Percentiles rank a stretch among this genome's conserved stretches.
These are phyloP conservation scores for Sphenopsis melanotis DNA, from an alignment of 2,797 vertebrate genomes.

Conservation along the genomic window DNA sequence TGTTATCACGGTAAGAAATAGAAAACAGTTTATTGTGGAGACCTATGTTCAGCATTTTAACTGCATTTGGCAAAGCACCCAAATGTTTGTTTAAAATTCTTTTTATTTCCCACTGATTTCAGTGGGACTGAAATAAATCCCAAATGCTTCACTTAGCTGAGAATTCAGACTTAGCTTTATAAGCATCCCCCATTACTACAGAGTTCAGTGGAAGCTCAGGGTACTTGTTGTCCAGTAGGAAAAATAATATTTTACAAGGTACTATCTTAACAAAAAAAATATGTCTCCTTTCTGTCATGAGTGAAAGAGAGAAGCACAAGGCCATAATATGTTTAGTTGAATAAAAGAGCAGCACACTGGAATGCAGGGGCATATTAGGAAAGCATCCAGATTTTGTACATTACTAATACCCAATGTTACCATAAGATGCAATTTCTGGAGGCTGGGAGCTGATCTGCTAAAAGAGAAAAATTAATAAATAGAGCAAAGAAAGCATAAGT, in stretches of 20 bases:
- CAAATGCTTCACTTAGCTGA: background rate
- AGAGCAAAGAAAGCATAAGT: background rate
- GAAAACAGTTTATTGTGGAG: background rate
- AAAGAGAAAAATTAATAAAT: background rate
- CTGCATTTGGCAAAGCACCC: background rate
- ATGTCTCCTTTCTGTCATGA: background rate
- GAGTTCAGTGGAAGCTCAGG: background rate
- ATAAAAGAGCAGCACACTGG: background rate
- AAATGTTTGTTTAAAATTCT: background rate
- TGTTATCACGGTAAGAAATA: background rate
- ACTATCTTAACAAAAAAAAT: background rate
- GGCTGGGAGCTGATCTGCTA: background rate
- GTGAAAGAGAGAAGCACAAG: background rate
- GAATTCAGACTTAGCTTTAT: background rate
- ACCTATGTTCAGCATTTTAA: background rate
- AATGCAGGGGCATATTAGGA: background rate
- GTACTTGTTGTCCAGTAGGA: background rate
- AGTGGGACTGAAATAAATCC: background rate
- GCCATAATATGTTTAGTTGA: background rate
- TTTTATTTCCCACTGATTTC: background rate
- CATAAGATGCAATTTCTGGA: background rate
- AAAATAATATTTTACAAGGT: background rate
- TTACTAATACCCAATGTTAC: background rate
- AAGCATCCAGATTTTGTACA: background rate
- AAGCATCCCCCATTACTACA: background rate